These are phyloP conservation scores for Eurystomus gularis DNA, from an alignment of 2,113 vertebrate genomes.

Conservation along the genomic window DNA sequence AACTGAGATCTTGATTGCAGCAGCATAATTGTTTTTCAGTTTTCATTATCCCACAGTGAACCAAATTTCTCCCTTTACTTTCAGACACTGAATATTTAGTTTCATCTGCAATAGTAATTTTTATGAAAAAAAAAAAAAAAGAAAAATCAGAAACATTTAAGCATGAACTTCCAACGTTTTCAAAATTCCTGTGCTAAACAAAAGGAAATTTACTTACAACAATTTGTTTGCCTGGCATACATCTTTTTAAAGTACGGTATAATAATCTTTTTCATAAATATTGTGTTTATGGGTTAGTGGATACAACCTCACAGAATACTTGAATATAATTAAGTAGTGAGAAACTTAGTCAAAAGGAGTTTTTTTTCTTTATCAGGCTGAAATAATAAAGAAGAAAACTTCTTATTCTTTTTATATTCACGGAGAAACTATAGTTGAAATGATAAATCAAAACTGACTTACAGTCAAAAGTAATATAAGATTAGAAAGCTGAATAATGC, in stretches of 20 bases:
- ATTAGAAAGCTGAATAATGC: conserved; percentile 23
- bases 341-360: background rate
- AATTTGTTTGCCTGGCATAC: conserved; percentile 4
- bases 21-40: conserved; percentile 68
- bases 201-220: conserved; percentile 15
- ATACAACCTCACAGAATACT: background rate
- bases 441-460: conserved; percentile 49
- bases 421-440: background rate
- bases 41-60: conserved; percentile 70
- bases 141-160: conserved; percentile 33
- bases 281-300: background rate
- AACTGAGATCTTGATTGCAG: conserved; percentile 74
- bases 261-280: conserved; percentile 23
- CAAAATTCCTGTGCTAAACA: conserved; percentile 30
- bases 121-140: conserved; percentile 44
- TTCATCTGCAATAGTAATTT: conserved; percentile 57
- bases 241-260: background rate
- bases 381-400: background rate
- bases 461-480: conserved; percentile 38
- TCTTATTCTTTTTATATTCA: background rate
- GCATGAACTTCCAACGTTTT: conserved; percentile 40
- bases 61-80: conserved; percentile 39
- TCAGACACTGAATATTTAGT: conserved; percentile 53
- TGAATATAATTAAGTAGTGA: background rate
- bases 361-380: background rate